Evolutionary conservation across 1,140 invertebrate genomes (phyloP).

Genomic region (Drosophila ananassae): DNA sequence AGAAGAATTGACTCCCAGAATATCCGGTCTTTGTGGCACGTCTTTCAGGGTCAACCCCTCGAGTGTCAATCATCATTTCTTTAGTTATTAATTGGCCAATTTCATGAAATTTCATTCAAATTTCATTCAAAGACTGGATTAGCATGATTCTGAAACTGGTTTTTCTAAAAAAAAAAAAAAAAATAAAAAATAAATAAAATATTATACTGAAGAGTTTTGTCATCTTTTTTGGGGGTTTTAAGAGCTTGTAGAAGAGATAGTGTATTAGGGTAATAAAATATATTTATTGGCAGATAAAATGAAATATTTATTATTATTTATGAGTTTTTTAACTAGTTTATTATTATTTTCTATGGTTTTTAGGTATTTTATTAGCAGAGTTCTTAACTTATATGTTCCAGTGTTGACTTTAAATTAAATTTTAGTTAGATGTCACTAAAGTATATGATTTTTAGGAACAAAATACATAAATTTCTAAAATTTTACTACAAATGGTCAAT

Average conservation of each 20-base stretch:
- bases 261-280: neutral
- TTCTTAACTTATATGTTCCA: too few relatives aligned
- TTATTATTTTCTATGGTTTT: too few relatives aligned
- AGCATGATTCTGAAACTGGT: slow-evolving; percentile 18
- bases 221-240: too few relatives aligned
- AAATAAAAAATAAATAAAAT: neutral
- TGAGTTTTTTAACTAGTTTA: neutral
- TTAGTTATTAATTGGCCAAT: slow-evolving; percentile 28
- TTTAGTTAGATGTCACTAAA: too few relatives aligned
- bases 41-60: neutral
- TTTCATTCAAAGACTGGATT: slow-evolving; percentile 12
- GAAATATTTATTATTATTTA: neutral
- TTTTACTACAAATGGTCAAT: too few relatives aligned
- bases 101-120: slow-evolving; percentile 13
- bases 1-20: too few relatives aligned
- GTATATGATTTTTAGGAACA: too few relatives aligned
- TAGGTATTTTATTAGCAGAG: too few relatives aligned
- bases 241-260: neutral
- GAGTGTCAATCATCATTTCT: slow-evolving; percentile 29
- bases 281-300: neutral
- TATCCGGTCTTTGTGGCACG: slow-evolving; percentile 13
- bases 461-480: too few relatives aligned
- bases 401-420: too few relatives aligned
- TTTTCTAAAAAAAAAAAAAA: neutral
- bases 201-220: neutral